A percentile compares a stretch with the other conserved stretches of the same genome.
These are phyloP conservation scores for Heliconius ethilla DNA, from an alignment of 2,888 invertebrate species.

Conservation along the genomic window DNA sequence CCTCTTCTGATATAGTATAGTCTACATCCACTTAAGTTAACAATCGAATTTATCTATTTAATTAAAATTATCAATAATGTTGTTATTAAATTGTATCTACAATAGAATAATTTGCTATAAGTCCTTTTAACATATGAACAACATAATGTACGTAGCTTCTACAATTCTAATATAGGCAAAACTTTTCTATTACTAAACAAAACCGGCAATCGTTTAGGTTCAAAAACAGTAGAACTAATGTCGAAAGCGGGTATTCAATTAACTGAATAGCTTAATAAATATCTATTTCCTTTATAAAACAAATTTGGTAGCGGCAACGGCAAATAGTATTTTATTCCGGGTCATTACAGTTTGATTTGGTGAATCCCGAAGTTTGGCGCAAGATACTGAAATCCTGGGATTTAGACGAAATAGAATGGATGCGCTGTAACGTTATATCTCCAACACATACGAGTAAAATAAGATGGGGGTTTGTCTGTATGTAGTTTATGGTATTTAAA, in stretches of 20 bases:
- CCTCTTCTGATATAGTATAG: too few species aligned
- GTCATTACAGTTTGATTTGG: slow-evolving; percentile 49
- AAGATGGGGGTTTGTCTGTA: slow-evolving; percentile 14
- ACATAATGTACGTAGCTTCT: too few species aligned
- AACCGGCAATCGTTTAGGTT: slow-evolving; percentile 18
- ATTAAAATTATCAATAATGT: too few species aligned
- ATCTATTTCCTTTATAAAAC: slow-evolving; percentile 46
- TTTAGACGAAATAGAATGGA: slow-evolving; percentile 46
- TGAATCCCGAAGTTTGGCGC: slow-evolving; percentile 46
- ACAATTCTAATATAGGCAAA: neutral
- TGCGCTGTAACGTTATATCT: slow-evolving; percentile 43
- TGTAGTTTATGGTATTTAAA: slow-evolving; percentile 18
- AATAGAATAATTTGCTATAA: too few species aligned
- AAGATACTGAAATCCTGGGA: slow-evolving; percentile 44
- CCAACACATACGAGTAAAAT: slow-evolving; percentile 8
- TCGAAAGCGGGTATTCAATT: slow-evolving; percentile 56
- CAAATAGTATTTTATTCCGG: slow-evolving; percentile 46
- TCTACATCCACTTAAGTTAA: too few species aligned
- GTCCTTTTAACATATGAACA: too few species aligned
- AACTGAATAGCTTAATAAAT: slow-evolving; percentile 57
- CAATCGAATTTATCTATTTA: too few species aligned
- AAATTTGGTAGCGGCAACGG: slow-evolving; percentile 38
- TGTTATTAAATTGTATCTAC: too few species aligned
- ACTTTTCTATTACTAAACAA: neutral
- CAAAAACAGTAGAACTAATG: slow-evolving; percentile 23